Base-by-base conservation (phyloP, 30 jellyfish, hydroid and myxozoan species). In the Phacellophora camtschatica region DNA sequence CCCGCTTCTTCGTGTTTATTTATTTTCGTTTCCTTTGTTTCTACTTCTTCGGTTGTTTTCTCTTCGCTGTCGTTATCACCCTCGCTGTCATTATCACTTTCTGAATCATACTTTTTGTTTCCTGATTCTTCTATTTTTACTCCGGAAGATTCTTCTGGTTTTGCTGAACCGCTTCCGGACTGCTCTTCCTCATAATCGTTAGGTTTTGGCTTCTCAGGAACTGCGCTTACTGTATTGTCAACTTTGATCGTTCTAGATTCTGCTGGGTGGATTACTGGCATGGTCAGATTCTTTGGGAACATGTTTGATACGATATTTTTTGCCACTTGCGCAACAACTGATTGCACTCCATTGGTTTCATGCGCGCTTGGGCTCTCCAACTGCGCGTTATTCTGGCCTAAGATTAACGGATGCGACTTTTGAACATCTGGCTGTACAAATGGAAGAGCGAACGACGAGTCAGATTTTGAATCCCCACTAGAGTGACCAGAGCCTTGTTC, bases 401-500 rank as follows among this genome's bases (percentile, higher is more conserved):
- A 41, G 48, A 67, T 46, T 13, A 35, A 55, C 27, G 84, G 91
- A 32, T 71, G 91, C 22, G 58, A 37, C n/a, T 80, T 80, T 5
- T 83, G 84, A 24, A 66, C 82, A 22, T 46, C 84, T 66, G 91
- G 91, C 51, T 80, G 91, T 6, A 42, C 84, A 55, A 80, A 66
- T 33, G 91, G 91, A 35, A 80, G 25, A 4, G 91, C 83, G 27
- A 80, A 80, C 43, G 91, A 80, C 4, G 64, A 16, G 23, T 84
- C 95, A 16, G 94, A 69, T 32, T 87, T 89, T 9, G 97, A 77
- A 11, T 83, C 90, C n/a, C 43, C 84, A 39, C 42, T 51, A 33
- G 86, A 54, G 16, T 65, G 88, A 13, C 88, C 82, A 6, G 86
- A 77, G 42, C 86, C 66, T 35, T 85, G 90, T 19, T 73, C 90